Conservation (phyloP, 92 coral and sea anemone genomes). For the Galaxea fascicularis region DNA sequence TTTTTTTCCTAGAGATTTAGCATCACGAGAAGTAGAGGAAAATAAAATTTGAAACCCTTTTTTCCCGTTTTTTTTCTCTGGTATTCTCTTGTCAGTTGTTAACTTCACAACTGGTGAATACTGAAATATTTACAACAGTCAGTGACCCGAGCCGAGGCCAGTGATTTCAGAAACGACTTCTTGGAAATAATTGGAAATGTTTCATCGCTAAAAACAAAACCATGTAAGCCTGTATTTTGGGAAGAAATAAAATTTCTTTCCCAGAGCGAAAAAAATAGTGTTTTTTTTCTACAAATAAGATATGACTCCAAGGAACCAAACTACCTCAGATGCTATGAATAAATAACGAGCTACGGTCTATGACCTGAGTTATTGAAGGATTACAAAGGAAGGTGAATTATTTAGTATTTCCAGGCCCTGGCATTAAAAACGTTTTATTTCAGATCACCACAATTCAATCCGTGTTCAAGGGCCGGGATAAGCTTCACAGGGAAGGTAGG, state of each 20-base stretch:
- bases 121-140: conserved; percentile 44
- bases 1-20: background rate
- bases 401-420: conserved; percentile 69
- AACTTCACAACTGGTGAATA: conserved; percentile 41
- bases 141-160: conserved; percentile 11
- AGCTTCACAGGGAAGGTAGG: conserved; percentile 50
- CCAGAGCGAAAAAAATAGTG: background rate
- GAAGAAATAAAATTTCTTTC: background rate
- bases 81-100: conserved; percentile 42
- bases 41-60: background rate
- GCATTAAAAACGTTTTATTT: conserved; percentile 89
- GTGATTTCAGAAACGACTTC: conserved; percentile 6
- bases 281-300: background rate
- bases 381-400: conserved; percentile 75
- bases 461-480: conserved; percentile 23
- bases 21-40: background rate
- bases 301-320: conserved; percentile 37
- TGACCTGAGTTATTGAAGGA: conserved; percentile 75
- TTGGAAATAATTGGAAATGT: background rate
- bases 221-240: background rate
- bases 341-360: conserved; percentile 62
- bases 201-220: background rate
- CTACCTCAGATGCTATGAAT: conserved; percentile 69
- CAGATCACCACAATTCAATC: conserved; percentile 80
- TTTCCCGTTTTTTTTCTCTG: conserved; percentile 13